Percentiles rank a stretch among this genome's conserved stretches.
These are phyloP conservation scores for Amia ocellicauda DNA, from an alignment of 2,113 vertebrate genomes.

Conservation along the genomic window DNA sequence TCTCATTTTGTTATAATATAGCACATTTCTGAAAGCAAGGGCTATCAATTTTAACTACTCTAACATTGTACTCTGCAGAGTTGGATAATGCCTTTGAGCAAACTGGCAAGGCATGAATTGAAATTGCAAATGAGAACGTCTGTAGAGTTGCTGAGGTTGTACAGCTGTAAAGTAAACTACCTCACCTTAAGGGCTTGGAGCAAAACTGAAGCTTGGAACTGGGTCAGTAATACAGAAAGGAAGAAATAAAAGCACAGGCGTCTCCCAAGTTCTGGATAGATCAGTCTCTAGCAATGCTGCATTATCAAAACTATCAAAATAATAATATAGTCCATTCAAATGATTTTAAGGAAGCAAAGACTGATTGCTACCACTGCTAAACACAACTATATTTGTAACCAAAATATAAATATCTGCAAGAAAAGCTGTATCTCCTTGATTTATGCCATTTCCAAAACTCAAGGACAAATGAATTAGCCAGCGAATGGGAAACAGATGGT, in stretches of 20 bases:
- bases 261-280: background rate
- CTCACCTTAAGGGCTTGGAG: background rate
- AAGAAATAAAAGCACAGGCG: background rate
- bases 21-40: background rate
- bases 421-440: background rate
- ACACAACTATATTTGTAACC: too few relatives aligned
- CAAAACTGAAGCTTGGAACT: background rate
- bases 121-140: background rate
- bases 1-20: too few relatives aligned
- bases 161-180: background rate
- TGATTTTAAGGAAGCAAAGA: too few relatives aligned
- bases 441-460: background rate
- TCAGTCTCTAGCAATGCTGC: too few relatives aligned
- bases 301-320: too few relatives aligned
- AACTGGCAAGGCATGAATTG: background rate
- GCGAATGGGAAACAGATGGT: background rate
- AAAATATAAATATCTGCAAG: too few relatives aligned
- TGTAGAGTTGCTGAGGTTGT: background rate
- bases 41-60: background rate
- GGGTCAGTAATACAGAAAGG: background rate
- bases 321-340: too few relatives aligned
- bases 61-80: background rate
- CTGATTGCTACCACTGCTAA: too few relatives aligned
- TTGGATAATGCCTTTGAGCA: background rate
- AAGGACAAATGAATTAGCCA: background rate